A percentile compares a stretch with the other conserved stretches of the same genome.
Evolutionary conservation across 2,113 vertebrate genomes (phyloP).

Genomic region (Puffinus mauretanicus): DNA sequence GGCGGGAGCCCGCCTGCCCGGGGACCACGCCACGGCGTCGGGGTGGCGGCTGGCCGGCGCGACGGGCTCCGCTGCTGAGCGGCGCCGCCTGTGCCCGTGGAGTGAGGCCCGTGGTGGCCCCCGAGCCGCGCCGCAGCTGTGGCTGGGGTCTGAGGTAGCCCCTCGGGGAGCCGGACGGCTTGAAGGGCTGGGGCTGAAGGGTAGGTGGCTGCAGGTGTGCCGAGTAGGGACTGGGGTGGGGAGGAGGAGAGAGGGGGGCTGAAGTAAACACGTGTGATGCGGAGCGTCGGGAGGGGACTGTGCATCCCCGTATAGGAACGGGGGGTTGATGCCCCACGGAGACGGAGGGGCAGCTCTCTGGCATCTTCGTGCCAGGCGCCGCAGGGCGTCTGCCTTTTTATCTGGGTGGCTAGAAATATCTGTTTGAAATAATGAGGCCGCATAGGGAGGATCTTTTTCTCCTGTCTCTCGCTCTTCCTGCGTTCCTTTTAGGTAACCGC

Average conservation of each 20-base stretch:
- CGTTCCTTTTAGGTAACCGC: neutral
- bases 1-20: no score
- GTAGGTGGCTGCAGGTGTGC: neutral
- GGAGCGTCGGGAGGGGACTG: neutral
- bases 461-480: neutral
- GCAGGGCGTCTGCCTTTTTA: neutral
- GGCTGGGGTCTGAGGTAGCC: neutral
- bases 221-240: rapidly evolving
- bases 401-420: neutral
- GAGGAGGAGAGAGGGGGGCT: rapidly evolving
- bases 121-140: neutral
- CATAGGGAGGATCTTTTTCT: neutral
- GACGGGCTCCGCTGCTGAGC: neutral
- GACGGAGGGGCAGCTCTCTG: neutral
- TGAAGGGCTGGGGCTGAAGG: neutral
- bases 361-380: neutral
- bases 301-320: rapidly evolving
- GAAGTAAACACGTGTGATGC: neutral
- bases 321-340: neutral
- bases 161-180: neutral
- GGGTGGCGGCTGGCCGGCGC: neutral
- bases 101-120: neutral
- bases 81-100: neutral
- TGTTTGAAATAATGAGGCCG: neutral
- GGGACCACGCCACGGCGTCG: neutral